A percentile compares a stretch with the other conserved stretches of the same genome.
Conservation (phyloP, 1,140 invertebrate genomes). For the Drosophila sechellia region DNA sequence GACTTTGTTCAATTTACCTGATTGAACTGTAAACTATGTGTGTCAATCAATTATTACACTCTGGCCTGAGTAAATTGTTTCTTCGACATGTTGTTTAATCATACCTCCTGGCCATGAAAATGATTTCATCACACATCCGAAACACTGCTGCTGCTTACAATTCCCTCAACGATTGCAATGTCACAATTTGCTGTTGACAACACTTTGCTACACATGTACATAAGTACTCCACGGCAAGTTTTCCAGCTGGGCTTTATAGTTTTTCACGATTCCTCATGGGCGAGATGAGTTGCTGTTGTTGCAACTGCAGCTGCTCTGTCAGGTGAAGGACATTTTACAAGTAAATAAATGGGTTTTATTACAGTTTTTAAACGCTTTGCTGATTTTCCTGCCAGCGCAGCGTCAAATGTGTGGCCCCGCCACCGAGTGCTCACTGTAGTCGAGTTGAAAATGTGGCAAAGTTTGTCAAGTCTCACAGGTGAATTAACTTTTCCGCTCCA, state of each 20-base stretch:
- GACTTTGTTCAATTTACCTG: not conserved
- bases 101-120: constrained; percentile 4
- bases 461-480: constrained; percentile 79
- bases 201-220: constrained; percentile 41
- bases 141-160: constrained; percentile 9
- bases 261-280: constrained; percentile 42
- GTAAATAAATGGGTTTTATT: constrained; percentile 78
- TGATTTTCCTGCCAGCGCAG: constrained; percentile 67
- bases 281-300: constrained; percentile 37
- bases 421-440: constrained; percentile 29
- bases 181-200: constrained; percentile 52
- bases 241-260: constrained; percentile 39
- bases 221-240: constrained; percentile 42
- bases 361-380: constrained; percentile 81
- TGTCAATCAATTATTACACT: not conserved
- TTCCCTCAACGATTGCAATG: constrained; percentile 42
- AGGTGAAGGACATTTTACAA: constrained; percentile 71
- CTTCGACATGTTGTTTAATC: not conserved
- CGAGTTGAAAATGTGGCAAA: constrained; percentile 52
- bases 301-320: constrained; percentile 14
- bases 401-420: constrained; percentile 67
- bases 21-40: not conserved
- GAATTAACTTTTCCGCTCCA: constrained; percentile 79
- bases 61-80: not conserved
- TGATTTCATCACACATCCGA: constrained; percentile 28